These are phyloP conservation scores for Chelonoidis abingdonii DNA, from an alignment of 2,113 vertebrate genomes.

Conservation along the genomic window DNA sequence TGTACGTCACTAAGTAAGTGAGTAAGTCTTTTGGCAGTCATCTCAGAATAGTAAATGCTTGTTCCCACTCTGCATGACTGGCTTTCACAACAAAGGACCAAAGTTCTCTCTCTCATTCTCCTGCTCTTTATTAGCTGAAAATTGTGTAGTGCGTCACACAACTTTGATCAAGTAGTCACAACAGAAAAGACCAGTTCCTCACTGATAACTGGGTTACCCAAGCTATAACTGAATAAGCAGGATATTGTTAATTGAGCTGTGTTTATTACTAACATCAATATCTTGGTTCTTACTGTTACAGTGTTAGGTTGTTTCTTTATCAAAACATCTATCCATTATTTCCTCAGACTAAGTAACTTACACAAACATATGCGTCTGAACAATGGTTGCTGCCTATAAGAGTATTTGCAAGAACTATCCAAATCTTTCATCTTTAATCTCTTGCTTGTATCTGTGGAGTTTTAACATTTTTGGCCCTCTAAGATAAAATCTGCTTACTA, in stretches of 20 bases:
- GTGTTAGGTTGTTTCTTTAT: neutral
- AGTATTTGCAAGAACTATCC: neutral
- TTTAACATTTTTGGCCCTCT: neutral
- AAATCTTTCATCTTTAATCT: neutral
- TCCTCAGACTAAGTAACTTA: neutral
- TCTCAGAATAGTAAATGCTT: conserved; percentile 58
- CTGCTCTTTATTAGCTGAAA: neutral
- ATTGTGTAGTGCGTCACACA: neutral
- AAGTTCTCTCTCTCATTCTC: neutral
- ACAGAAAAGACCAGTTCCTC: neutral
- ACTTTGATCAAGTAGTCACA: neutral
- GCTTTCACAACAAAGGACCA: conserved; percentile 36
- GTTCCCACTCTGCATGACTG: conserved; percentile 44
- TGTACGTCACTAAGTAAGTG: conserved; percentile 19
- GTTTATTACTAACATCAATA: neutral
- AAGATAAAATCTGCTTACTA: neutral
- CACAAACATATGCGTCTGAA: neutral
- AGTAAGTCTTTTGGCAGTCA: conserved; percentile 17
- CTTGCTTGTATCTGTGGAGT: neutral
- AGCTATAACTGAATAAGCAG: neutral
- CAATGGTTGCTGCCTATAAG: neutral
- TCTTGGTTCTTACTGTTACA: neutral
- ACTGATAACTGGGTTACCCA: neutral
- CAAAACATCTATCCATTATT: neutral
- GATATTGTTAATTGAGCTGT: neutral